A percentile compares a stretch with the other conserved stretches of the same genome.
phyloP scores from a whole-genome alignment of 2,797 vertebrate genomes.

The Catamblyrhynchus diadema region DNA sequence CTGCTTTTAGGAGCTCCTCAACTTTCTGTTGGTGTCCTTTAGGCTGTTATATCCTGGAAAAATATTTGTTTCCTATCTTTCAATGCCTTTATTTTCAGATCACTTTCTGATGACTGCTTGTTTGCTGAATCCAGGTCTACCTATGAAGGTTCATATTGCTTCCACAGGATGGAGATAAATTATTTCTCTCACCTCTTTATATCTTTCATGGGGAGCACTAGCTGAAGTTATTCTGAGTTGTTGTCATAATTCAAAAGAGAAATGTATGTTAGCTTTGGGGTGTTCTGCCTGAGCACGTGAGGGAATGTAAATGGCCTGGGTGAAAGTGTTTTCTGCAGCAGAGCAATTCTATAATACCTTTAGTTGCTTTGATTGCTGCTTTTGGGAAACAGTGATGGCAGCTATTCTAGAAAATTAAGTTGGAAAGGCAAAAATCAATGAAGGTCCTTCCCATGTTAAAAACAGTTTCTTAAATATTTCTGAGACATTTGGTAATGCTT shows the following conservation, averaged over 20 bases:
- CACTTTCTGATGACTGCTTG: neutral
- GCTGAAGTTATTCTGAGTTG: neutral
- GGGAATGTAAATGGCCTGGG: neutral
- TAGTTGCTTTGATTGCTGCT: neutral
- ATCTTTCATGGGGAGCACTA: neutral
- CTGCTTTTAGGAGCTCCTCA: neutral
- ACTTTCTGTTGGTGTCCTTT: neutral
- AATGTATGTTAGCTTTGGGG: neutral
- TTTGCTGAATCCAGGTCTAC: neutral
- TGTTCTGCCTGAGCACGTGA: neutral
- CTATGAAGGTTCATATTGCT: neutral
- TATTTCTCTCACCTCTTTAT: neutral
- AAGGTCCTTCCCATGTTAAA: neutral
- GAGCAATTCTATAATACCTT: neutral
- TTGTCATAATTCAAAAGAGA: neutral
- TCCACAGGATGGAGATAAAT: neutral
- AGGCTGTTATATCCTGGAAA: slow-evolving; percentile 7
- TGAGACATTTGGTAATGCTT: neutral
- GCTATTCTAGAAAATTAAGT: neutral
- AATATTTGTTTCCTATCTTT: neutral
- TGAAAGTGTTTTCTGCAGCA: neutral
- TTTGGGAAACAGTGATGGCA: neutral
- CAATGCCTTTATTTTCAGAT: neutral
- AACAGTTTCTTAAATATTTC: neutral
- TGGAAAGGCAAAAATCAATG: slow-evolving; percentile 6